Base-by-base conservation (phyloP, 2,888 invertebrate genomes). In the Apocheima hispidaria region DNA sequence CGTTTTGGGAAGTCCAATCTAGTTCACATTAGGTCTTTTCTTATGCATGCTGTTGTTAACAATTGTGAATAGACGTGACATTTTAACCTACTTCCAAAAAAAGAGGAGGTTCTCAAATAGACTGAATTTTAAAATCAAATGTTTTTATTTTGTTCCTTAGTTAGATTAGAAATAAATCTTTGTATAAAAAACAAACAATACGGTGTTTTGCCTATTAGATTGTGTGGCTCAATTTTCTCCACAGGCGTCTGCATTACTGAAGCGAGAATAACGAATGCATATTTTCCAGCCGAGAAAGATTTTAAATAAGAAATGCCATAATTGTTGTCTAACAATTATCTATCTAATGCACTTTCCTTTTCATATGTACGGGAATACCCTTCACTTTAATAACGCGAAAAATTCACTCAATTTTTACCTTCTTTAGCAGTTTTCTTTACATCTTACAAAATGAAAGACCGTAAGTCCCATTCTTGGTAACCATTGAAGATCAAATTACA, bases 171-270 rank as follows among this genome's bases (percentile, higher is more conserved):
- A 33, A 33, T 12, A 33, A 36, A 36, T 36, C 36, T 36, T 36
- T 16, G 16, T 20, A 2, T 28, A 18, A 28, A 40, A 30, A 52
- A 33, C 14, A 33, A 55, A 38, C 40, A 40, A 56, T 52, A 50
- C 36, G 70, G 71, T 74, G 72, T 77, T 73, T 73, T 73, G 71
- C 78, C 75, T 79, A 81, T 83, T 82, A 79, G 77, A 78, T 79
- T 76, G 70, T 70, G 70, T 69, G 72, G 68, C 75, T 74, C 77
- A 83, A 83, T 86, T 81, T 82, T 79, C 79, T 77, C 77, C 74
- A 69, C 61, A 70, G 73, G 16, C 69, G 55, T 35, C 62, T 64
- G 71, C 75, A 79, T 79, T 79, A 72, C 74, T 56, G 66, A 63
- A 60, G 66, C 69, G 64, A 60, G 55, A 66, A 56, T 56, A 52